phyloP scores from a whole-genome alignment of 1,140 invertebrate species.

The Dufourea novaeangliae region DNA sequence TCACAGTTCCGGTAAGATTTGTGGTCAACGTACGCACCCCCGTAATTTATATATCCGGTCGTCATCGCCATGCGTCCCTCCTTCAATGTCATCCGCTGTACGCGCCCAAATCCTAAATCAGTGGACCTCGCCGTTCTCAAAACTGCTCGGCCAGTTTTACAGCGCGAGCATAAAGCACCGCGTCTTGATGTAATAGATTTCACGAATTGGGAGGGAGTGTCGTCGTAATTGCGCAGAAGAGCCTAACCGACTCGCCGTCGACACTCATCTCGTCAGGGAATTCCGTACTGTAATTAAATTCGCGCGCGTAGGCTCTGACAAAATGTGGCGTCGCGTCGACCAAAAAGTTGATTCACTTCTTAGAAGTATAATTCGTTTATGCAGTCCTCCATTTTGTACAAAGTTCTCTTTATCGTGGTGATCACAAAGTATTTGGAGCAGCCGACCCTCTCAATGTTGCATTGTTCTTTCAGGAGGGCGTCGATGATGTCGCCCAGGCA shows the following conservation, averaged over 20 bases:
- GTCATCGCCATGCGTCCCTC: slow-evolving; percentile 46
- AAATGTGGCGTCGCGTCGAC: too few relatives aligned
- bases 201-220: slow-evolving; percentile 58
- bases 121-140: slow-evolving; percentile 68
- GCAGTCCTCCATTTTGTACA: too few relatives aligned
- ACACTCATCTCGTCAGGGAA: slow-evolving; percentile 24
- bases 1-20: slow-evolving; percentile 41
- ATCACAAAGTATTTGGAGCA: too few relatives aligned
- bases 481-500: slow-evolving; percentile 99
- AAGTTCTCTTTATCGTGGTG: too few relatives aligned
- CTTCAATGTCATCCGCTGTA: slow-evolving; percentile 63
- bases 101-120: slow-evolving; percentile 73
- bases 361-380: neutral
- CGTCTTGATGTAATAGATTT: slow-evolving; percentile 63
- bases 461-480: slow-evolving; percentile 87
- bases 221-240: slow-evolving; percentile 59
- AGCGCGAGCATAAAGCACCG: slow-evolving; percentile 55
- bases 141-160: slow-evolving; percentile 70
- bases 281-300: slow-evolving; percentile 12
- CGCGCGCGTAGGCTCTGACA: neutral
- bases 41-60: slow-evolving; percentile 73
- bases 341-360: neutral
- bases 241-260: neutral
- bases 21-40: slow-evolving; percentile 15
- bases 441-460: too few relatives aligned